Conservation (phyloP, 2,888 invertebrate genomes). For the Elysia crispata region DNA sequence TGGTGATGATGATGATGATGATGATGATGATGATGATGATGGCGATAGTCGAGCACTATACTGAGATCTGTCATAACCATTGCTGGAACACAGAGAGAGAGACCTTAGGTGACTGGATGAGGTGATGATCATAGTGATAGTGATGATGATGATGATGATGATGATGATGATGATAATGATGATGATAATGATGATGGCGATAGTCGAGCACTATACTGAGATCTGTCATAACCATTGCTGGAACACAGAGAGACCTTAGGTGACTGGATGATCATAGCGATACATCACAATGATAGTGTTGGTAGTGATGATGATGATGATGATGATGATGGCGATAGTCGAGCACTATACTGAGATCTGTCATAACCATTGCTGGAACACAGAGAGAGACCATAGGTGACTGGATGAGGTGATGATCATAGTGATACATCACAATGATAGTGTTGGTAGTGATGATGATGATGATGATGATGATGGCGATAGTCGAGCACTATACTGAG, state of each 20-base stretch:
- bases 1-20: neutral
- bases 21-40: neutral
- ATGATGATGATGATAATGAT: slow-evolving; percentile 13
- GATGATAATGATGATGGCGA: too few relatives aligned
- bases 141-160: slow-evolving; percentile 6
- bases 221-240: slow-evolving; percentile 62
- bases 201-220: slow-evolving; percentile 55
- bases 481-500: neutral
- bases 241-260: too few relatives aligned
- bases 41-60: neutral
- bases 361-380: neutral
- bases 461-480: neutral
- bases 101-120: too few relatives aligned
- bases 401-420: neutral
- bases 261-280: neutral
- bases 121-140: neutral
- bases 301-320: neutral
- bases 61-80: too few relatives aligned
- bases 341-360: neutral
- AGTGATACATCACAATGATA: neutral
- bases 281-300: neutral
- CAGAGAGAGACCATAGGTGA: too few relatives aligned
- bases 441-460: slow-evolving; percentile 3
- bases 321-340: neutral
- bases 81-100: neutral